A percentile compares a stretch with the other conserved stretches of the same genome.
These are phyloP conservation scores for Brachyistius frenatus DNA, from an alignment of 2,113 vertebrate species.

Conservation along the genomic window DNA sequence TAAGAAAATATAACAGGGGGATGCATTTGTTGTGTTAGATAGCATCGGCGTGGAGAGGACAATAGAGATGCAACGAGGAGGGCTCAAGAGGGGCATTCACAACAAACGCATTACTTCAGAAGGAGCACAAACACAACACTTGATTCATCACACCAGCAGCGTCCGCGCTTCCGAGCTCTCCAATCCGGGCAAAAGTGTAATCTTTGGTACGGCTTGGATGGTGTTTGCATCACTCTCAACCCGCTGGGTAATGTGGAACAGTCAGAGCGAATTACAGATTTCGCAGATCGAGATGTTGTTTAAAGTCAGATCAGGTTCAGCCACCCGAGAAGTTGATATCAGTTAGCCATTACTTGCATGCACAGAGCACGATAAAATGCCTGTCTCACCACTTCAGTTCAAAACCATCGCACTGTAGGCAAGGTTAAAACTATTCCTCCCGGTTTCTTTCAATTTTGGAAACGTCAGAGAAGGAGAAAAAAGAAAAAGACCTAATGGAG, in stretches of 20 bases:
- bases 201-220: slow-evolving; percentile 27
- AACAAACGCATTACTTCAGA: slow-evolving; percentile 62
- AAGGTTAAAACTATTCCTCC: slow-evolving; percentile 21
- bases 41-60: slow-evolving; percentile 71
- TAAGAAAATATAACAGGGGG: slow-evolving; percentile 75
- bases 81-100: slow-evolving; percentile 61
- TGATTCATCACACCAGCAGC: slow-evolving; percentile 37
- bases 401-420: slow-evolving; percentile 1
- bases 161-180: slow-evolving; percentile 1
- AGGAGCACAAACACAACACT: slow-evolving; percentile 55
- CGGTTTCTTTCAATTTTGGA: slow-evolving; percentile 17
- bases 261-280: slow-evolving; percentile 32
- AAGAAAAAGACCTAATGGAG: neutral
- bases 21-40: slow-evolving; percentile 80
- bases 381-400: slow-evolving; percentile 7
- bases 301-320: slow-evolving; percentile 12
- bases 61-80: slow-evolving; percentile 65
- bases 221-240: slow-evolving; percentile 35
- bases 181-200: slow-evolving; percentile 21
- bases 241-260: slow-evolving; percentile 16
- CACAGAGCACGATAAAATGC: neutral
- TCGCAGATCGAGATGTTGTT: slow-evolving; percentile 14
- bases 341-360: neutral
- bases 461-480: neutral
- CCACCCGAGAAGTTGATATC: slow-evolving; percentile 13